These are phyloP conservation scores for Coenobita brevimanus DNA, from an alignment of 1,140 invertebrate species.

Conservation along the genomic window DNA sequence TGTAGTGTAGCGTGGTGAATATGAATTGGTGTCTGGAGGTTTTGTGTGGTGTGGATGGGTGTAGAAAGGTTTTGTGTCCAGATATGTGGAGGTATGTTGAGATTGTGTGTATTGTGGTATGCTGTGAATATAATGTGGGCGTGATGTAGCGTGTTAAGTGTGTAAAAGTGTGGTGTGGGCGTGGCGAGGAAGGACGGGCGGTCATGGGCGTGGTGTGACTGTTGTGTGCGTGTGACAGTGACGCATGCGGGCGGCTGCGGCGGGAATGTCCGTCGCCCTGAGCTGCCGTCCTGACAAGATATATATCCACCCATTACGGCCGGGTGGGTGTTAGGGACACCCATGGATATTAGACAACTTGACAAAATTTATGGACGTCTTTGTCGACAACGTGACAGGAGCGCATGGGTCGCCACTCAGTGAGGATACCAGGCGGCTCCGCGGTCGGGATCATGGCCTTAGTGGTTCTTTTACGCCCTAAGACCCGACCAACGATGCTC, in stretches of 20 bases:
- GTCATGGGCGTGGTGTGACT: background rate
- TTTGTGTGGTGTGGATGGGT: background rate
- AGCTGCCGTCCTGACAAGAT: conserved; percentile 66
- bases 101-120: too few relatives aligned
- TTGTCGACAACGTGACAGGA: conserved; percentile 69
- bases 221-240: conserved; percentile 66
- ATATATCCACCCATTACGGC: conserved; percentile 68
- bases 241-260: conserved; percentile 63
- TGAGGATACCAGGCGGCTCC: conserved; percentile 56
- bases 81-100: too few relatives aligned
- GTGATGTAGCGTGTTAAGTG: too few relatives aligned
- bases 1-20: too few relatives aligned
- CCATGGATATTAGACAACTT: conserved; percentile 70
- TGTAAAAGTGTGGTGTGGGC: too few relatives aligned
- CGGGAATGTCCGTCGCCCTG: conserved; percentile 60
- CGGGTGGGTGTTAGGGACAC: conserved; percentile 68
- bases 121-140: too few relatives aligned
- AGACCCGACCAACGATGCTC: too few relatives aligned
- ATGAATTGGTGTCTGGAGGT: background rate
- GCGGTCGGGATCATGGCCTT: conserved; percentile 36
- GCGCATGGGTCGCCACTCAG: conserved; percentile 61
- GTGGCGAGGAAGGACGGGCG: background rate
- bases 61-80: too few relatives aligned
- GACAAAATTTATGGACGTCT: conserved; percentile 69
- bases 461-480: too few relatives aligned